phyloP scores from a whole-genome alignment of 2,113 vertebrate species.

The Apodemus speciosus region DNA sequence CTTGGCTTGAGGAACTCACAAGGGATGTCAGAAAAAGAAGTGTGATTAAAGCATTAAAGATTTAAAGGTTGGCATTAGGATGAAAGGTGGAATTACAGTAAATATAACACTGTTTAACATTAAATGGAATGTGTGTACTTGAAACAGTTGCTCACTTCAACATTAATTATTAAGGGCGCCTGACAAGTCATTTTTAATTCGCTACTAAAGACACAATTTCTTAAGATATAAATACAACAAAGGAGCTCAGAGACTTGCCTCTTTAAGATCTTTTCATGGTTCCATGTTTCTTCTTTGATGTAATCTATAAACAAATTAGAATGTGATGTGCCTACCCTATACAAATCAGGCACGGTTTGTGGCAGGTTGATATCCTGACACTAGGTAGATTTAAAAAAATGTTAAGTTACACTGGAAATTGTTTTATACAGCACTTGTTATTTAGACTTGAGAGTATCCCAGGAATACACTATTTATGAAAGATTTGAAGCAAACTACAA shows the following conservation, averaged over 20 bases:
- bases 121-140: slow-evolving; percentile 85
- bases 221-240: slow-evolving; percentile 84
- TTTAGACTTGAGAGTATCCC: not conserved
- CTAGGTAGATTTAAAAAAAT: not conserved
- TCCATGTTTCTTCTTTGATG: slow-evolving; percentile 51
- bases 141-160: slow-evolving; percentile 84
- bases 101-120: slow-evolving; percentile 86
- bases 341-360: not conserved
- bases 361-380: not conserved
- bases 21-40: slow-evolving; percentile 84
- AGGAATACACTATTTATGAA: not conserved
- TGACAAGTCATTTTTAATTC: slow-evolving; percentile 87
- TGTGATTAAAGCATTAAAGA: slow-evolving; percentile 89
- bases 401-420: slow-evolving; percentile 13
- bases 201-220: slow-evolving; percentile 84
- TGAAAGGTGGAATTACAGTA: slow-evolving; percentile 89
- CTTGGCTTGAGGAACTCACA: slow-evolving; percentile 79
- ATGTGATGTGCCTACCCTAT: not conserved
- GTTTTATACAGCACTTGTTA: slow-evolving; percentile 11
- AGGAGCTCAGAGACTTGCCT: slow-evolving; percentile 53
- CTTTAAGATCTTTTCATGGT: slow-evolving; percentile 69
- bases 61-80: slow-evolving; percentile 86
- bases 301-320: slow-evolving; percentile 60
- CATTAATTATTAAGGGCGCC: slow-evolving; percentile 89
- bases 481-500: not conserved